Evolutionary conservation across 2,113 vertebrate species (phyloP).

Genomic region (Pollimyrus isidori): DNA sequence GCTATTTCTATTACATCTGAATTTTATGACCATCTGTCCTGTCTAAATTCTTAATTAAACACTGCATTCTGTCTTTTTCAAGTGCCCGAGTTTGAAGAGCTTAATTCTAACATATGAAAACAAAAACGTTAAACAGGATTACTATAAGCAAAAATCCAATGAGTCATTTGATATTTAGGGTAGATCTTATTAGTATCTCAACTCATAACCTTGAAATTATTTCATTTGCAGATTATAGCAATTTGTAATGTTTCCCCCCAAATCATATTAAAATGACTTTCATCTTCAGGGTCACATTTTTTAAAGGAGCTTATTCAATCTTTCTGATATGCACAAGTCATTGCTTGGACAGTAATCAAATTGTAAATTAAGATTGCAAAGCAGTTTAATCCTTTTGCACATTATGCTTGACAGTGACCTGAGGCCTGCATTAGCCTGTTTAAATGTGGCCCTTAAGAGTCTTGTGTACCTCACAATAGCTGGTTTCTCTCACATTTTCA

Average conservation of each 20-base stretch:
- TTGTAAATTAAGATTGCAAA: background rate
- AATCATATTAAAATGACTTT: background rate
- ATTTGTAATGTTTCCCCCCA: constrained; percentile 8
- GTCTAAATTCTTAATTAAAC: constrained; percentile 31
- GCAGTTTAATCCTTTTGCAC: constrained; percentile 3
- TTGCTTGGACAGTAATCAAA: constrained; percentile 3
- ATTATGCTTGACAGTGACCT: background rate
- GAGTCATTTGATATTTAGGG: constrained; percentile 1
- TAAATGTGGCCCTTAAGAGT: background rate
- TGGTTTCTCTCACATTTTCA: background rate
- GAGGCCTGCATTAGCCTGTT: background rate
- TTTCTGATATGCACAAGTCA: background rate
- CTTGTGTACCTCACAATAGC: background rate
- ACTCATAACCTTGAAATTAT: background rate
- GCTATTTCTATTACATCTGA: constrained; percentile 28
- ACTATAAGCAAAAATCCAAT: background rate
- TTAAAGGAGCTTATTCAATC: background rate
- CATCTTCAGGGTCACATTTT: background rate
- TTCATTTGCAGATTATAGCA: constrained; percentile 10
- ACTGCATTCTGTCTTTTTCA: constrained; percentile 16
- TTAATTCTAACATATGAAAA: background rate
- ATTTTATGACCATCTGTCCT: constrained; percentile 34
- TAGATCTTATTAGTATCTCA: constrained; percentile 4
- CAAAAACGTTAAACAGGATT: constrained; percentile 12
- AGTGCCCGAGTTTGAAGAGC: constrained; percentile 18